A percentile compares a stretch with the other conserved stretches of the same genome.
Evolutionary conservation across 2,797 vertebrate species (phyloP).

Genomic region (Enteromius thamalakanensis): DNA sequence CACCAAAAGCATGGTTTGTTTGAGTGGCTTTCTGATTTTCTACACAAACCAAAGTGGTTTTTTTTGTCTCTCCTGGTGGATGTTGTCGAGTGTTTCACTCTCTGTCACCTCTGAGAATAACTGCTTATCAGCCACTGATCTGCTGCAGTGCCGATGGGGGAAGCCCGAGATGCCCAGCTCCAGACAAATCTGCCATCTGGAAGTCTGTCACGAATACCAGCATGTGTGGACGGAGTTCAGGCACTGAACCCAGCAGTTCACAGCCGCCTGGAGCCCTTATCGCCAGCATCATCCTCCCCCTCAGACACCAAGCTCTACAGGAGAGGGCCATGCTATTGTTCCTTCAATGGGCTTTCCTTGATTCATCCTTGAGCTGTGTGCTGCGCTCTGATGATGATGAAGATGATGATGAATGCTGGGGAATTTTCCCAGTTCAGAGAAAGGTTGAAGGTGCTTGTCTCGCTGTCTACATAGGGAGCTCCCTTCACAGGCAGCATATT

Average conservation of each 20-base stretch:
- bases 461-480: not conserved
- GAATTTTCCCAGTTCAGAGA: slow-evolving; percentile 46
- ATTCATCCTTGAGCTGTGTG: not conserved
- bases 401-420: not conserved
- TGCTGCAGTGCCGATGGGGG: slow-evolving; percentile 35
- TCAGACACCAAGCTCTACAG: slow-evolving; percentile 23
- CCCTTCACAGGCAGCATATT: not conserved
- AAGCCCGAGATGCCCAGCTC: slow-evolving; percentile 56
- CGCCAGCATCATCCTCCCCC: slow-evolving; percentile 55
- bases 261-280: slow-evolving; percentile 56
- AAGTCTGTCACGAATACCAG: slow-evolving; percentile 65
- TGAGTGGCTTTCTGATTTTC: not conserved
- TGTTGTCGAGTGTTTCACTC: not conserved
- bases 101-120: slow-evolving; percentile 47
- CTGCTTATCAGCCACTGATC: slow-evolving; percentile 54
- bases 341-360: not conserved
- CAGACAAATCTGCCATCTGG: slow-evolving; percentile 54
- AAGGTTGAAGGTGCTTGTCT: not conserved
- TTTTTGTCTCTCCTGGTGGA: not conserved
- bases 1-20: not conserved
- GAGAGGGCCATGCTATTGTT: not conserved
- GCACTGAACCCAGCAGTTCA: slow-evolving; percentile 59
- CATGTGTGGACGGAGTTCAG: slow-evolving; percentile 54
- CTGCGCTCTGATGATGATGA: not conserved
- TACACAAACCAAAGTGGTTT: no score